Conservation (phyloP, 2,113 vertebrate genomes). For the Ursus arctos region DNA sequence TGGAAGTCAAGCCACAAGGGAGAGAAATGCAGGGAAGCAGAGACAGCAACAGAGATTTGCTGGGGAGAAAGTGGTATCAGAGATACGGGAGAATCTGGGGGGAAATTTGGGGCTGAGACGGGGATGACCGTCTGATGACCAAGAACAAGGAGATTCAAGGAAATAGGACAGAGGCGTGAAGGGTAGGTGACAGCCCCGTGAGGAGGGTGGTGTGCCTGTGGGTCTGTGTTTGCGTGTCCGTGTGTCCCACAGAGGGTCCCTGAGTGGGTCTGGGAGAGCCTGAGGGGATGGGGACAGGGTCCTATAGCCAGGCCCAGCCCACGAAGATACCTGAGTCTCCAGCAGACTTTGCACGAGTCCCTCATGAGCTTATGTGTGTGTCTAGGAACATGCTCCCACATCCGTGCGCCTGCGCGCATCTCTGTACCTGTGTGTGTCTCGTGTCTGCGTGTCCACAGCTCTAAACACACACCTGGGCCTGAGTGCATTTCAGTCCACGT, state of each 20-base stretch:
- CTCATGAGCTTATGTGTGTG: neutral
- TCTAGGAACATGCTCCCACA: fast-evolving
- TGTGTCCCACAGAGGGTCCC: neutral
- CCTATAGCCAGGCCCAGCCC: neutral
- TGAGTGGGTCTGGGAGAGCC: neutral
- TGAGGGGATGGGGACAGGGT: neutral
- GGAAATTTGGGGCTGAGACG: fast-evolving
- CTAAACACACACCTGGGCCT: neutral
- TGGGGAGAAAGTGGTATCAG: neutral
- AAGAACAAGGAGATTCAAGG: neutral
- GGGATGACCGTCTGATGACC: neutral
- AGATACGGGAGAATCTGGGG: neutral
- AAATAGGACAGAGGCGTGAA: neutral
- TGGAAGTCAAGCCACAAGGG: neutral
- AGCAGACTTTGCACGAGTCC: fast-evolving
- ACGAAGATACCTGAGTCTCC: neutral
- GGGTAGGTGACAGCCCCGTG: fast-evolving
- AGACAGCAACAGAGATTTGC: neutral
- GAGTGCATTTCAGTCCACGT: fast-evolving
- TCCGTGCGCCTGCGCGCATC: fast-evolving
- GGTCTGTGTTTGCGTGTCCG: neutral
- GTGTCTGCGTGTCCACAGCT: neutral
- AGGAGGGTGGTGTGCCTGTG: neutral
- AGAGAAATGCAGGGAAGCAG: neutral
- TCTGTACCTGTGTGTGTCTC: neutral